Conservation (phyloP, 2,797 vertebrate genomes). For the Scyliorhinus canicula region DNA sequence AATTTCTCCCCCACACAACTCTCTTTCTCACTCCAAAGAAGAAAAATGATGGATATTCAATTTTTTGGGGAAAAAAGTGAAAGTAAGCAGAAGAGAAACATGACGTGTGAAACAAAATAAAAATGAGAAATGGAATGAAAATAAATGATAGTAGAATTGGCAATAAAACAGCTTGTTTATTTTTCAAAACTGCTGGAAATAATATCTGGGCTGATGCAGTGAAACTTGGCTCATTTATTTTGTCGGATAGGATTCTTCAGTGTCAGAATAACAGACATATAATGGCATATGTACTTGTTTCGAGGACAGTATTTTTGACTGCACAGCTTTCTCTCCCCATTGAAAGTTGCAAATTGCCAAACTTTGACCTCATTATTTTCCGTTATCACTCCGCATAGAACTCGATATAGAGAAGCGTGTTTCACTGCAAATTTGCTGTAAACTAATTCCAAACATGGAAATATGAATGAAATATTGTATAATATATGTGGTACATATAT, state of each 20-base stretch:
- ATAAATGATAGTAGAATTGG: not conserved
- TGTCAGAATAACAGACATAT: not conserved
- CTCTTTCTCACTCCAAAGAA: not conserved
- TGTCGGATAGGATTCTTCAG: not conserved
- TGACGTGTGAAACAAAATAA: not conserved
- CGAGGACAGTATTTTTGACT: not conserved
- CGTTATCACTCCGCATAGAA: not conserved
- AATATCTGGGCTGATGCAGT: not conserved
- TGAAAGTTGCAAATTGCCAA: not conserved
- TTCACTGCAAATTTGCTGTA: not conserved
- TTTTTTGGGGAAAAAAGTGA: not conserved
- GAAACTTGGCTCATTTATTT: not conserved
- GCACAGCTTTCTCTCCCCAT: not conserved
- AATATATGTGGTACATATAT: too few species aligned
- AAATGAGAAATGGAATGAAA: not conserved
- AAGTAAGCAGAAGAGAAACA: not conserved
- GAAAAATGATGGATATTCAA: not conserved
- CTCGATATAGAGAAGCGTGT: not conserved
- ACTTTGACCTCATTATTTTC: not conserved
- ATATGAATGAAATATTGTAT: not conserved
- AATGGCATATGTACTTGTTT: not conserved
- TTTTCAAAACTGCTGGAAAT: not conserved
- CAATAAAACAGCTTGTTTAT: not conserved
- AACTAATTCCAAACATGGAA: not conserved
- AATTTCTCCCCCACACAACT: not conserved